Base-by-base conservation (phyloP, 2,888 invertebrate genomes). In the Cephus sareptanus region DNA sequence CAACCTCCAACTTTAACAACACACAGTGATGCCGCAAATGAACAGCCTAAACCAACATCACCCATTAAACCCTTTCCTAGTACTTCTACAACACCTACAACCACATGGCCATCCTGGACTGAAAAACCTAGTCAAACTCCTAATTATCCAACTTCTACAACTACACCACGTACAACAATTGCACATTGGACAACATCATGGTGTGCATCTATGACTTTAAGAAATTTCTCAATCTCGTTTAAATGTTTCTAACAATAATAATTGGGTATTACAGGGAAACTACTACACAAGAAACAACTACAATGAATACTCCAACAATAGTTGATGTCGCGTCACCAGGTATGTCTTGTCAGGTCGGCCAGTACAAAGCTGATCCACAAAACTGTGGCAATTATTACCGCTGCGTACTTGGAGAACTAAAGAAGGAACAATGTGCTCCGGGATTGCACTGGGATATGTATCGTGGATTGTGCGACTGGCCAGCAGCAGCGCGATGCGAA, bases 401-500 rank as follows among this genome's bases (percentile, higher is more conserved):
- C 84, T 97, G 97, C 87, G 94, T 96, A 34, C 93, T 94, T 1
- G 96, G 96, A 0, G 94, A 95, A 78, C 92, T 96, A 88, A 93
- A 92, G 56, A 95, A 94, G 82, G 95, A 96, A 84, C 94, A 94
- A 82, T 97, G 97, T 87, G 95, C 97, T 0, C 95, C 95, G 0
- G 96, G 96, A 4, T 91, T 97, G 73, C 96, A 97, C 89, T 97
- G 97, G 97, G 96, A 96, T 84, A 91, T 92, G 34, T 87, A 92
- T 0, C 92, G 93, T 75, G 93, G 93, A 70, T 93, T 95, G 71
- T 97, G 97, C 86, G 97, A 97, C 89, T 97, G 97, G 97, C 97
- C 97, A 0, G 92, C 92, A 73, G 93, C 93, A 68, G 96, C 96
- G 0, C 94, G 95, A 84, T 97, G 97, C 88, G 92, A 91, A 81